phyloP scores from a whole-genome alignment of 64 coral and sea anemone genomes.

The Pachyseris speciosa region DNA sequence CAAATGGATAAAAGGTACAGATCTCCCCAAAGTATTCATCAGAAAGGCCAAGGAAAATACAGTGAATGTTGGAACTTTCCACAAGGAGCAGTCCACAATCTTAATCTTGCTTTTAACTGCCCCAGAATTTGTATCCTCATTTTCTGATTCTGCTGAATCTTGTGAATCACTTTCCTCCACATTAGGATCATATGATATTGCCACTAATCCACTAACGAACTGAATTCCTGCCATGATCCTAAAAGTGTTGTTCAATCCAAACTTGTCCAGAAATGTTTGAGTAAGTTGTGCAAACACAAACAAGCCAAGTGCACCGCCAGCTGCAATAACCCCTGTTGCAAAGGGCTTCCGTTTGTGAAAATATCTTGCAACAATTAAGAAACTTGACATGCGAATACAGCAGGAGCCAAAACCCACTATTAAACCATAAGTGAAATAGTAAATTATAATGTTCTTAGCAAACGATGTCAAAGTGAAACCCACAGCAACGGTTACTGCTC shows the following conservation, averaged over 20 bases:
- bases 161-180: constrained; percentile 8
- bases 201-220: background rate
- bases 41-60: constrained; percentile 3
- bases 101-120: background rate
- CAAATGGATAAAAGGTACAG: constrained; percentile 26
- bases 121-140: background rate
- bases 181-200: constrained; percentile 22
- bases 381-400: constrained; percentile 31
- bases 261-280: constrained; percentile 1
- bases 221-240: constrained; percentile 18
- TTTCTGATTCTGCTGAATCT: background rate
- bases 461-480: constrained; percentile 45
- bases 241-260: constrained; percentile 1
- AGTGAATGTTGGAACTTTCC: constrained; percentile 39
- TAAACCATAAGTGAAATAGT: constrained; percentile 41
- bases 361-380: constrained; percentile 22
- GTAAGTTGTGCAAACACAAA: constrained; percentile 41
- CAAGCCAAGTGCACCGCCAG: constrained; percentile 25
- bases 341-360: constrained; percentile 15
- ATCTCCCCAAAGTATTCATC: background rate
- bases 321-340: constrained; percentile 41
- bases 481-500: background rate
- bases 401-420: constrained; percentile 21
- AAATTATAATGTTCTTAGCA: constrained; percentile 24
- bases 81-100: constrained; percentile 55